A percentile compares a stretch with the other conserved stretches of the same genome.
Evolutionary conservation across 2,888 invertebrate genomes (phyloP).

Genomic region (Buathra laborator): DNA sequence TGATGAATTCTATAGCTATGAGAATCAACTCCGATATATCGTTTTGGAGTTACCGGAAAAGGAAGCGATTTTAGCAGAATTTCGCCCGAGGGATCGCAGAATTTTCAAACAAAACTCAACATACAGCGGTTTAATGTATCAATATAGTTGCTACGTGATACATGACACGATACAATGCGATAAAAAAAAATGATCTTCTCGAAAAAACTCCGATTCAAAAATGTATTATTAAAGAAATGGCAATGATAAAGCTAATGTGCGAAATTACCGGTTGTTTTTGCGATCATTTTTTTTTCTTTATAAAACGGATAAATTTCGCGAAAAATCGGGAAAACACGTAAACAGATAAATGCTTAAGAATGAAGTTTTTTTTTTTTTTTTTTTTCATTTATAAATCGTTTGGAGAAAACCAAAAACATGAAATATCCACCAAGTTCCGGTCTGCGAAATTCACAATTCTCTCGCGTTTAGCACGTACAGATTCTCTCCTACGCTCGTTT

Average conservation of each 20-base stretch:
- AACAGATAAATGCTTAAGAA: no score
- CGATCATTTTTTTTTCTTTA: no score
- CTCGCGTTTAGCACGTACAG: conserved; percentile 40
- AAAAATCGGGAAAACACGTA: no score
- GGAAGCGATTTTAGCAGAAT: neutral
- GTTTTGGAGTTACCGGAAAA: conserved; percentile 12
- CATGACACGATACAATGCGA: no score
- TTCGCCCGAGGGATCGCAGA: neutral
- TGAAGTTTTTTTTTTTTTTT: neutral
- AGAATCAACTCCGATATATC: conserved; percentile 10
- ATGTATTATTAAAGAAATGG: neutral
- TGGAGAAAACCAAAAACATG: neutral
- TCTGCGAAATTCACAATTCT: conserved; percentile 15
- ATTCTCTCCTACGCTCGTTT: conserved; percentile 59
- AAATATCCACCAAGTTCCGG: neutral
- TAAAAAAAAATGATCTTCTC: no score
- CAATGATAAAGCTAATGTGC: no score
- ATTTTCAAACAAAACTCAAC: neutral
- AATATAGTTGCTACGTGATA: neutral
- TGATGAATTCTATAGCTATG: neutral
- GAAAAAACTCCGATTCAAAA: no score
- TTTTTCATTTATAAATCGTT: neutral
- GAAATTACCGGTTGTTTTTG: no score
- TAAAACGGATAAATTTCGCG: no score
- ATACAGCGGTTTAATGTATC: neutral